Conservation (phyloP, 2,888 invertebrate genomes). For the Alviniconcha strummeri region DNA sequence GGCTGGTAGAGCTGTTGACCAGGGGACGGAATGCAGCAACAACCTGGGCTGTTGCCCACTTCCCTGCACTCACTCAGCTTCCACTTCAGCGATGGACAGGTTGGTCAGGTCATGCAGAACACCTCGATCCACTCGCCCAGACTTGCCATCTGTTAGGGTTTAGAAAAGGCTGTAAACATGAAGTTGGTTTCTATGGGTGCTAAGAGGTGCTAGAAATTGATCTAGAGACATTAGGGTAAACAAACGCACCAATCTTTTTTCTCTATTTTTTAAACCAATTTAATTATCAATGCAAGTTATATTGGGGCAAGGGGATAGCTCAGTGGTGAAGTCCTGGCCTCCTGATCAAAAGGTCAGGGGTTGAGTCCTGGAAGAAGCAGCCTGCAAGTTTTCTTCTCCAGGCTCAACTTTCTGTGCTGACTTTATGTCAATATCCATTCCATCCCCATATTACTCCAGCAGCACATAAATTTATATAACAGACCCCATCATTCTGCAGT, state of each 20-base stretch:
- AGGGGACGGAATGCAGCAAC: no score
- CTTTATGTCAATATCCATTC: no score
- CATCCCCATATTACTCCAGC: neutral
- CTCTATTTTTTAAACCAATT: neutral
- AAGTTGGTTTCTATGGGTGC: neutral
- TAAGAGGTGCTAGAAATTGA: neutral
- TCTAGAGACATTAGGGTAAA: neutral
- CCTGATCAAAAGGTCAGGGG: neutral
- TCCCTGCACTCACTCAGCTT: neutral
- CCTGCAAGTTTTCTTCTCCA: neutral
- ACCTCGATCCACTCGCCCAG: neutral
- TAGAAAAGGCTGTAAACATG: constrained; percentile 5
- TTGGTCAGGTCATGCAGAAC: constrained; percentile 29
- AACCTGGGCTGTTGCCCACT: no score
- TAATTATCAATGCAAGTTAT: neutral
- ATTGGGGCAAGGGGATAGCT: no score
- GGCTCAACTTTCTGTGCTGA: no score
- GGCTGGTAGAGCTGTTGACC: no score
- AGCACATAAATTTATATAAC: neutral
- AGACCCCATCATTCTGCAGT: no score
- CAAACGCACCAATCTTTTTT: no score
- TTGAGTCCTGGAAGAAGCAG: neutral
- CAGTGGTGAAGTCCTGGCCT: no score
- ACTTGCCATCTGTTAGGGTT: constrained; percentile 18
- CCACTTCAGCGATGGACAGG: constrained; percentile 13